Conservation (phyloP, 2,797 vertebrate genomes). For the Enteromius treurensis region DNA sequence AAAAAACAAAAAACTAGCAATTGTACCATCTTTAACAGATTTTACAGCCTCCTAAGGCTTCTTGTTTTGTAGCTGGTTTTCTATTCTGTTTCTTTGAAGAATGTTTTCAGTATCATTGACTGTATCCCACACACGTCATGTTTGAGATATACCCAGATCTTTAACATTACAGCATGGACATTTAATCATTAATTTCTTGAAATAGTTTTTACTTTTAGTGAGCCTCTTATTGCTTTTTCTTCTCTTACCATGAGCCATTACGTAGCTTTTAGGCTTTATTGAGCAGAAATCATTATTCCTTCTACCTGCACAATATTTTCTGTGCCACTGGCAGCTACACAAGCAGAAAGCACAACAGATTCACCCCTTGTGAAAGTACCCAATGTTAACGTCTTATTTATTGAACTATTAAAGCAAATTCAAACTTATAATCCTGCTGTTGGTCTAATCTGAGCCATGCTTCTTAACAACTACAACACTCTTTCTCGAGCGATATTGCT, state of each 20-base stretch:
- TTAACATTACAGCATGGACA: neutral
- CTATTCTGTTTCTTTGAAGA: neutral
- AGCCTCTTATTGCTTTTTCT: slow-evolving; percentile 6
- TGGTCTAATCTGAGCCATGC: neutral
- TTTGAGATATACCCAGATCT: neutral
- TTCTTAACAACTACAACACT: neutral
- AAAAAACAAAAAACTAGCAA: too few species aligned
- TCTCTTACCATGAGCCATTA: neutral
- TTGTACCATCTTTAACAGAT: neutral
- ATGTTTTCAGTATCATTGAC: neutral
- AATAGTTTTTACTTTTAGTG: neutral
- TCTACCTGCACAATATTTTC: slow-evolving; percentile 15
- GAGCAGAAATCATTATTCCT: neutral
- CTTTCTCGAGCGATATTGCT: neutral
- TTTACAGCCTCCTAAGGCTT: neutral
- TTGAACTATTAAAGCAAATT: slow-evolving; percentile 7
- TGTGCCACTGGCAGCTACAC: neutral
- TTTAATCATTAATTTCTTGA: neutral
- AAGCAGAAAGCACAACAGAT: neutral
- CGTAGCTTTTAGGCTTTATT: neutral
- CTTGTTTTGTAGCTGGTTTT: neutral
- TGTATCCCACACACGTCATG: neutral
- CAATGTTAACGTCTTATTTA: neutral
- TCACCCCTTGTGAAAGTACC: slow-evolving; percentile 6
- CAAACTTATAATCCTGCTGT: neutral